Conservation (phyloP, 2,797 vertebrate species). For the Hipposideros larvatus region DNA sequence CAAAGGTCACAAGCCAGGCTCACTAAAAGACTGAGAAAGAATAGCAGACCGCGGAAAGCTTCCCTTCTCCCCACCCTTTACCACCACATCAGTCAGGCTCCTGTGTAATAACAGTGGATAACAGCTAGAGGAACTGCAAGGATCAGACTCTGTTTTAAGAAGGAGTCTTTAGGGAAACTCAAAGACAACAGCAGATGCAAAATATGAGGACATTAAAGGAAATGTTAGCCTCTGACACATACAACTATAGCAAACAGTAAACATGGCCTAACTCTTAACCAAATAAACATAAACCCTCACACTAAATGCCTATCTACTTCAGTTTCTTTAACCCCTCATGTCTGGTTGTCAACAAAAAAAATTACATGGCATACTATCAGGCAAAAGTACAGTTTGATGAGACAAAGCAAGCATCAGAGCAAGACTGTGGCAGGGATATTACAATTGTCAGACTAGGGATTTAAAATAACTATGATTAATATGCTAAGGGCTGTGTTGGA, state of each 20-base stretch:
- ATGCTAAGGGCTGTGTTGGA: background rate
- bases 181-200: background rate
- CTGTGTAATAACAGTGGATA: background rate
- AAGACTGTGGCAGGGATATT: background rate
- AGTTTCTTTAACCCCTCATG: background rate
- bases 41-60: no score
- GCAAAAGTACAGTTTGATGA: background rate
- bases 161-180: background rate
- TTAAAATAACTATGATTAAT: background rate
- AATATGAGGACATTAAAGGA: background rate
- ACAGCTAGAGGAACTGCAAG: background rate
- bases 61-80: background rate
- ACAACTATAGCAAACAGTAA: background rate
- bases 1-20: background rate
- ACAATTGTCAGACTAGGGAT: background rate
- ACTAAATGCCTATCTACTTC: background rate
- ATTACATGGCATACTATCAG: background rate
- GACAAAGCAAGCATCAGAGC: background rate
- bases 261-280: background rate
- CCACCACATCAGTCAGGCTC: background rate
- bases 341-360: background rate
- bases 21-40: background rate
- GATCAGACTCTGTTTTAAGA: background rate
- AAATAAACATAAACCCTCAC: background rate
- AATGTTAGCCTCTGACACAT: background rate